Evolutionary conservation across 2,797 vertebrate species (phyloP), one percentile per base, ranked within the genome.

Genomic region (Tadarida brasiliensis): DNA sequence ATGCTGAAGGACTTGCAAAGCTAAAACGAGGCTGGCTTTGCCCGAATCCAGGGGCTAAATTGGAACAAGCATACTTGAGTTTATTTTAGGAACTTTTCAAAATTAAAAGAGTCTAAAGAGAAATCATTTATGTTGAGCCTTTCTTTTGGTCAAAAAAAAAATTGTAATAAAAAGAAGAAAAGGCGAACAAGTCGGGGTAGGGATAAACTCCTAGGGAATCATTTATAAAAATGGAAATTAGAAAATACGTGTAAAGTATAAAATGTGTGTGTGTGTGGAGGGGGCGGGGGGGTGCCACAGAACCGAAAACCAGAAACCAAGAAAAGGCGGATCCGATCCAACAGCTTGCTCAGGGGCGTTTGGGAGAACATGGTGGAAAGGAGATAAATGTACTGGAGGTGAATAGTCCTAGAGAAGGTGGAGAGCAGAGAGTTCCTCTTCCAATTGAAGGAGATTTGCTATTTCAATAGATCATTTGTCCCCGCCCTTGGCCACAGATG

Each of bases 191-290:
- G 94, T 89, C 24, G 91, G 94, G 71, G 61, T 80, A 84, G 33
- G 30, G 35, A 97, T 26, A 59, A 82, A 96, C 80, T 63, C 51
- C 71, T 92, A 68, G 96, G 97, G 94, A 96, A 96, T 85, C 95
- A 56, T 93, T 96, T 96, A 93, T 97, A 97, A 97, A 94, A 96
- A 88, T 93, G 81, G 77, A 94, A 94, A 97, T 96, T 92, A 96
- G 87, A 88, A 97, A 97, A 91, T 96, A 65, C 39, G 39, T 74
- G 33, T 76, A 76, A 87, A 91, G 16, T 33, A 0, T 57, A 80
- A 90, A 96, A 84, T 24, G n/a, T n/a, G n/a, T n/a, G n/a, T n/a
- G n/a, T n/a, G n/a, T n/a, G n/a, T 96, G 39, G 39, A 7, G 3
- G 39, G 39, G 39, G 39, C 5, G 39, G 39, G 39, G 39, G 39